Base-by-base conservation (phyloP, 30 jellyfish, hydroid and myxozoan species). In the Catostylus mosaicus region DNA sequence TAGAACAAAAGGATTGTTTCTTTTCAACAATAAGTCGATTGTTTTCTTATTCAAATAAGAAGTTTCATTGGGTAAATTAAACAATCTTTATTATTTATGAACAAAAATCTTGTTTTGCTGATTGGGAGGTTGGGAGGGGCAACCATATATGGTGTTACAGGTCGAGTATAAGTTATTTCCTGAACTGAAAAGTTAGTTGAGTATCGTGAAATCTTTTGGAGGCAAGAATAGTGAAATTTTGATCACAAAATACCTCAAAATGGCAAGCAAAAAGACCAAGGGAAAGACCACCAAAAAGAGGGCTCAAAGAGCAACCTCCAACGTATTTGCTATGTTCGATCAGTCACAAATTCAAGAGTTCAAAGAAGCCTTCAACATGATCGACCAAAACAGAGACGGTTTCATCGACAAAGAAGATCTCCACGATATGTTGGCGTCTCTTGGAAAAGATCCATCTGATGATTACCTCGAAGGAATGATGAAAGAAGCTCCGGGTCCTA, bases 401-500 rank as follows among this genome's bases (percentile, higher is more conserved):
- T 95, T 95, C 90, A 95, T 95, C 79, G 98, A 90, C 94, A 95
- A 95, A 52, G 99, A 95, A 62, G 99, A 95, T 88, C 96, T 95
- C 19, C 96, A 89, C 46, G 99, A 95, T 72, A 95, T 90, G 98
- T 79, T 89, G 37, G 98, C 98, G 23, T 89, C 98, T 47, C 92
- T 95, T 29, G 99, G 99, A 7, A 95, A 86, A 74, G 99, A 95
- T 37, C 96, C 99, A 36, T 50, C 96, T 1, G 99, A 95, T 75
- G 91, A 73, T 33, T 87, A 95, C 63, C 91, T 95, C 29, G 99
- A 95, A 27, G 91, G 80, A 33, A 95, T 95, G 99, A 89, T 95
- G 98, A 95, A 95, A 72, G 99, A 95, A 88, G 99, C 99, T 29
- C 99, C 99, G 30, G 99, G 99, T 20, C 98, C 98, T 16, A 95